Conservation (phyloP, 1,140 invertebrate species). For the Pantala flavescens region DNA sequence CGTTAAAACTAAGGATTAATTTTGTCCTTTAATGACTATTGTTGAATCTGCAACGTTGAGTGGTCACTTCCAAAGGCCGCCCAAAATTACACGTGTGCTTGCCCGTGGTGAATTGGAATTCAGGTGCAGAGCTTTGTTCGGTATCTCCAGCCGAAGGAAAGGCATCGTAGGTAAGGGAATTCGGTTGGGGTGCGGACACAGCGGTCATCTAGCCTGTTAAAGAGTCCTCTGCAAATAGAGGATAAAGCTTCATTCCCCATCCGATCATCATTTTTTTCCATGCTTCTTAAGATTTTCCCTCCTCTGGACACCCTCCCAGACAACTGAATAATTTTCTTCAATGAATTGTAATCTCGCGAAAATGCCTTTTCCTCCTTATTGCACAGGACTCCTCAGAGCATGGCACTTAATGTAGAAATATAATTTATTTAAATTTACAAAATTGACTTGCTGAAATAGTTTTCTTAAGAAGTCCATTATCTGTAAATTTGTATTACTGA, state of each 20-base stretch:
- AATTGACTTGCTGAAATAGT: constrained; percentile 1
- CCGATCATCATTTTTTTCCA: background rate
- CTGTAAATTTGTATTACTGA: no score
- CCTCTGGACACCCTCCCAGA: background rate
- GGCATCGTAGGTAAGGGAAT: background rate
- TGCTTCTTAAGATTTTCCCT: background rate
- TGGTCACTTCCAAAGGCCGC: no score
- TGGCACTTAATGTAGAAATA: background rate
- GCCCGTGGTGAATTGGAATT: constrained; percentile 20
- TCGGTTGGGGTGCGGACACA: constrained; percentile 9
- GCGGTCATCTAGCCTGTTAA: constrained; percentile 13
- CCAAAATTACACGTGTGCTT: background rate
- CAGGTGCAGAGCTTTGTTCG: constrained; percentile 25
- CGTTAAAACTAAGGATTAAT: constrained; percentile 20
- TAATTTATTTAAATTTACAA: constrained; percentile 17
- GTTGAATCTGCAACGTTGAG: constrained; percentile 16
- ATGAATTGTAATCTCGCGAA: background rate
- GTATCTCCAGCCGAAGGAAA: constrained; percentile 19
- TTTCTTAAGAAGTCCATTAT: background rate
- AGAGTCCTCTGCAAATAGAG: constrained; percentile 21
- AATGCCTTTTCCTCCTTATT: constrained; percentile 9
- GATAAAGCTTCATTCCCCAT: background rate
- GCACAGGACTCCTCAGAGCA: constrained; percentile 21
- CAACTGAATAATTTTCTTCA: no score
- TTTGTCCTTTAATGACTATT: constrained; percentile 34